Evolutionary conservation across 2,797 vertebrate genomes (phyloP).

Genomic region (Artibeus lituratus): DNA sequence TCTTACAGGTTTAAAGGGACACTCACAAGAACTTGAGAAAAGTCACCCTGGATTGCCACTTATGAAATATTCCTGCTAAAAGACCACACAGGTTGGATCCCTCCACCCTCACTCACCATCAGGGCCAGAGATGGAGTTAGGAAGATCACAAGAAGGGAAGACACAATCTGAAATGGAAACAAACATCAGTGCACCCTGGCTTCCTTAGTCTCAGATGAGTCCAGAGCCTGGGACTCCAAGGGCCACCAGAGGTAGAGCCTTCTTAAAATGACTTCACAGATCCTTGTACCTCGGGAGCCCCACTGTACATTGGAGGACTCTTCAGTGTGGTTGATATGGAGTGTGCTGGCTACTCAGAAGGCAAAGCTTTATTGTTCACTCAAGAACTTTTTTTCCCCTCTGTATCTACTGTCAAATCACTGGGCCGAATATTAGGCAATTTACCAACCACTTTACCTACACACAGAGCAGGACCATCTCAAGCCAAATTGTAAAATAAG

Average conservation of each 20-base stretch:
- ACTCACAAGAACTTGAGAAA: neutral
- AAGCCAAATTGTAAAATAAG: neutral
- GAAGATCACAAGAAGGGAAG: slow-evolving; percentile 32
- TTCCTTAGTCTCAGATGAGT: neutral
- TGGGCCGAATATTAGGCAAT: neutral
- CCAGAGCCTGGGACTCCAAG: neutral
- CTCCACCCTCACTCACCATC: slow-evolving; percentile 59
- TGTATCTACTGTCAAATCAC: neutral
- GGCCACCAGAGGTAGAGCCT: neutral
- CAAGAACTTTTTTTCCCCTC: neutral
- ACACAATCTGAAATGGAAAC: slow-evolving; percentile 61
- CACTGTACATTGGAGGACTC: neutral
- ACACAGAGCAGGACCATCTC: neutral
- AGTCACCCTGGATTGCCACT: neutral
- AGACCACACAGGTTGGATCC: neutral
- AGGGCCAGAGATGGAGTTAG: slow-evolving; percentile 35
- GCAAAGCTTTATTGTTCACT: neutral
- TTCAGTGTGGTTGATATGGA: neutral
- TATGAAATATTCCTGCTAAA: neutral
- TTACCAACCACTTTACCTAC: neutral
- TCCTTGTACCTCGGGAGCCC: neutral
- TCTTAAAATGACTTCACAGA: neutral
- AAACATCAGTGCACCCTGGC: neutral
- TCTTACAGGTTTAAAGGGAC: neutral
- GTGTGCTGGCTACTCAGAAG: neutral